Evolutionary conservation across 2,797 vertebrate species (phyloP).

Genomic region (Petrocephalus sullivani): DNA sequence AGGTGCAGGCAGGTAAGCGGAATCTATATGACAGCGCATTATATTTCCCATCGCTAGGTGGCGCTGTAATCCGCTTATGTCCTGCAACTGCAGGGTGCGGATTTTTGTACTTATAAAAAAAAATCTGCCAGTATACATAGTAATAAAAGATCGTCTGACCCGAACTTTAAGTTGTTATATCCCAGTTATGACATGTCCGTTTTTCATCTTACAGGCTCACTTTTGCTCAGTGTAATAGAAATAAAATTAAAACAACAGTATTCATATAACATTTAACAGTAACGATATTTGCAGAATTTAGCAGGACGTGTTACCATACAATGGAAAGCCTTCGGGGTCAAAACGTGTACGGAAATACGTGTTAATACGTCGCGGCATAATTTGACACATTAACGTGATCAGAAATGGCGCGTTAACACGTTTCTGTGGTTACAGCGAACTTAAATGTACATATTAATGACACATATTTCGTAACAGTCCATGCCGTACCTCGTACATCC

Average conservation of each 20-base stretch:
- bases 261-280: background rate
- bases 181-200: background rate
- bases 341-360: too few species aligned
- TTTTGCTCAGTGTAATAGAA: background rate
- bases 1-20: background rate
- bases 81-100: background rate
- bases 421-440: too few species aligned
- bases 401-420: too few species aligned
- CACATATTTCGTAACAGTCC: too few species aligned
- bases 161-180: background rate
- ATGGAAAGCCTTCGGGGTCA: too few species aligned
- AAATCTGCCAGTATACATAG: background rate
- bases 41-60: background rate
- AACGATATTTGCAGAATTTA: background rate
- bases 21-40: background rate
- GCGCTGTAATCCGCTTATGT: slow-evolving; percentile 14
- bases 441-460: too few species aligned
- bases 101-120: background rate
- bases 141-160: background rate
- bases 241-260: background rate
- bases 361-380: too few species aligned
- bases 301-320: background rate
- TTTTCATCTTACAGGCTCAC: background rate
- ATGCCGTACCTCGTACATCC: too few species aligned
- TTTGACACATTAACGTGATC: too few species aligned